Conservation (phyloP, 2,113 vertebrate species). For the Pterocles orientalis region DNA sequence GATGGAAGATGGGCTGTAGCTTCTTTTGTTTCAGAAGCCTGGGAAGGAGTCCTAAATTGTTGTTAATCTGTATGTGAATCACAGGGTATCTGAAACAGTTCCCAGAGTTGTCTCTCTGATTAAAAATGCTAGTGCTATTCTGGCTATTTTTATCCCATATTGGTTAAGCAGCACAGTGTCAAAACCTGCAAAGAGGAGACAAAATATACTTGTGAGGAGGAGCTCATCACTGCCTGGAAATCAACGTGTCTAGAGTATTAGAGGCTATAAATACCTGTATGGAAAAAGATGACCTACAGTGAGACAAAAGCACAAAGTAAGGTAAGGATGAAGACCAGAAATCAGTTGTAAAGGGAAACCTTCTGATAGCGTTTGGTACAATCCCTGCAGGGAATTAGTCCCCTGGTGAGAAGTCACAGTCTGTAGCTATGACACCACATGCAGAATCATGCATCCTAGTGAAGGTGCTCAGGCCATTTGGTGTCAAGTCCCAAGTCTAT, state of each 20-base stretch:
- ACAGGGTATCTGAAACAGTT: neutral
- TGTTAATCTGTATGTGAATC: neutral
- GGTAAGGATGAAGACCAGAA: neutral
- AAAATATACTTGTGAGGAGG: neutral
- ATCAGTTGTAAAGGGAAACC: neutral
- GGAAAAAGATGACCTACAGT: neutral
- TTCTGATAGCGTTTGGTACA: neutral
- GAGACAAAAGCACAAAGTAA: neutral
- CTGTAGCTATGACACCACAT: neutral
- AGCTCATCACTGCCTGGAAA: neutral
- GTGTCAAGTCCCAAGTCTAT: neutral
- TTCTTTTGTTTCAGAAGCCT: neutral
- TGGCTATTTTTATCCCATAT: neutral
- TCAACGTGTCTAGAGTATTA: neutral
- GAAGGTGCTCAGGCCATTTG: neutral
- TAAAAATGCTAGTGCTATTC: neutral
- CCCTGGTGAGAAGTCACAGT: neutral
- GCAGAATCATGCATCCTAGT: rapidly evolving
- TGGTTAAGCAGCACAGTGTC: neutral
- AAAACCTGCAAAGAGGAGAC: neutral
- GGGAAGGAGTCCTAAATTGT: neutral
- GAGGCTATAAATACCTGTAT: neutral
- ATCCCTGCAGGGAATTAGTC: rapidly evolving
- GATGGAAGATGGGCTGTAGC: neutral
- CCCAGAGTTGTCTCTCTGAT: neutral